Evolutionary conservation across 2,888 invertebrate species (phyloP).

Genomic region (Sesamia inferens): DNA sequence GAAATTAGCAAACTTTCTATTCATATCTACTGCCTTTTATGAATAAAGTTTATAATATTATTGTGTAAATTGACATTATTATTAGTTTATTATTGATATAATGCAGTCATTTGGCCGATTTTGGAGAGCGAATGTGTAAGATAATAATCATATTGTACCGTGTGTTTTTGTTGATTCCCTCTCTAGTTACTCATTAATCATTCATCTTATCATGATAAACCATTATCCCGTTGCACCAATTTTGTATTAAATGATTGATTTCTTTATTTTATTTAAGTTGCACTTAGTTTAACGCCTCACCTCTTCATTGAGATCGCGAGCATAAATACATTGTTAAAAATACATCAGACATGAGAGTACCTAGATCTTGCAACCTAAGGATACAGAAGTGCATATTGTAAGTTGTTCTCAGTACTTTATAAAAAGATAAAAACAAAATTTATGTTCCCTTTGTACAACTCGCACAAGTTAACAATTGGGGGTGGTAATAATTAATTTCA

Average conservation of each 20-base stretch:
- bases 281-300: slow-evolving; percentile 35
- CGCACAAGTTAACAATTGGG: neutral
- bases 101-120: slow-evolving; percentile 73
- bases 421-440: slow-evolving; percentile 11
- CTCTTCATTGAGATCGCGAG: slow-evolving; percentile 21
- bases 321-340: slow-evolving; percentile 16
- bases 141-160: neutral
- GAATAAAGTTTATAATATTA: slow-evolving; percentile 5
- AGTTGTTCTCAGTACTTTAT: slow-evolving; percentile 63
- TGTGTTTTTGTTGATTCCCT: slow-evolving; percentile 17
- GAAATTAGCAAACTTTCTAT: neutral
- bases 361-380: slow-evolving; percentile 74
- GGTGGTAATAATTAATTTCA: slow-evolving; percentile 21
- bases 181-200: slow-evolving; percentile 23
- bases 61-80: neutral
- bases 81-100: slow-evolving; percentile 10
- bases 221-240: slow-evolving; percentile 35
- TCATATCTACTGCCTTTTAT: neutral
- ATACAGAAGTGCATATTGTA: slow-evolving; percentile 76
- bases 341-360: slow-evolving; percentile 72
- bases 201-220: slow-evolving; percentile 40
- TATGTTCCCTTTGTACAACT: slow-evolving; percentile 11
- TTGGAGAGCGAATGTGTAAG: slow-evolving; percentile 85
- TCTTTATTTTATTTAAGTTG: slow-evolving; percentile 40
- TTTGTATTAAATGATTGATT: slow-evolving; percentile 23